Evolutionary conservation across 1,140 invertebrate genomes (phyloP).

Genomic region (Drosophila ironensis): DNA sequence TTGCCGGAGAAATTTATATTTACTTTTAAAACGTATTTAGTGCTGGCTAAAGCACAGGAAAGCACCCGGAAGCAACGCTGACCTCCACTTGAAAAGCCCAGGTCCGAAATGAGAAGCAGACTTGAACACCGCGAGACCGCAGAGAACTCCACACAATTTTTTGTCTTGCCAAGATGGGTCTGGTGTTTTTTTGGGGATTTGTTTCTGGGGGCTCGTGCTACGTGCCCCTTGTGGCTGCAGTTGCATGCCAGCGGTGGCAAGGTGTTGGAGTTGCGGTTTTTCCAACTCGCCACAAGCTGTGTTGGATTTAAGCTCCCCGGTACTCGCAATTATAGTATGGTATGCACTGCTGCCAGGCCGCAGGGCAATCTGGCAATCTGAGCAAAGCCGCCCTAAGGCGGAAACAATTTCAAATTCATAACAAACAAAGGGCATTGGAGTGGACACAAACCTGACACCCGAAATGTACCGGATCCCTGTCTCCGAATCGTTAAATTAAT

Average conservation of each 20-base stretch:
- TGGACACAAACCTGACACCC: conserved; percentile 14
- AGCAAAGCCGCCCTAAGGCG: conserved; percentile 1
- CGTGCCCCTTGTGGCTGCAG: not conserved
- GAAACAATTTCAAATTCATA: conserved; percentile 22
- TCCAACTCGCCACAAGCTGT: conserved; percentile 10
- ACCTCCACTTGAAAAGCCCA: not conserved
- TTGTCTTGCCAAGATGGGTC: conserved; percentile 11
- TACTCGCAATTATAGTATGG: conserved; percentile 23
- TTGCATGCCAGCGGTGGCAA: conserved; percentile 22
- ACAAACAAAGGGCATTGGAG: conserved; percentile 9
- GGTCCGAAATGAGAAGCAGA: conserved; percentile 3
- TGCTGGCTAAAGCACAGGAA: conserved; percentile 22
- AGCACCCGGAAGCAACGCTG: not conserved
- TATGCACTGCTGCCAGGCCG: conserved; percentile 18
- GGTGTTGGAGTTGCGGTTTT: conserved; percentile 35
- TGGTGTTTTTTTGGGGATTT: conserved; percentile 18
- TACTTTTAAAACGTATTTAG: conserved; percentile 63
- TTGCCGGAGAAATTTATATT: conserved; percentile 44
- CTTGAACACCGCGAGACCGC: not conserved
- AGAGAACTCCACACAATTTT: conserved; percentile 10
- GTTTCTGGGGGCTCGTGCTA: conserved; percentile 9
- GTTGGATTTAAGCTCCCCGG: not conserved
- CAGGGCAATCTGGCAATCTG: conserved; percentile 32
- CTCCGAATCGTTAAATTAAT: conserved; percentile 5
- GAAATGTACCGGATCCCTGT: conserved; percentile 5